Base-by-base conservation (phyloP, 2,113 vertebrate genomes). In the Atherinomorus stipes region DNA sequence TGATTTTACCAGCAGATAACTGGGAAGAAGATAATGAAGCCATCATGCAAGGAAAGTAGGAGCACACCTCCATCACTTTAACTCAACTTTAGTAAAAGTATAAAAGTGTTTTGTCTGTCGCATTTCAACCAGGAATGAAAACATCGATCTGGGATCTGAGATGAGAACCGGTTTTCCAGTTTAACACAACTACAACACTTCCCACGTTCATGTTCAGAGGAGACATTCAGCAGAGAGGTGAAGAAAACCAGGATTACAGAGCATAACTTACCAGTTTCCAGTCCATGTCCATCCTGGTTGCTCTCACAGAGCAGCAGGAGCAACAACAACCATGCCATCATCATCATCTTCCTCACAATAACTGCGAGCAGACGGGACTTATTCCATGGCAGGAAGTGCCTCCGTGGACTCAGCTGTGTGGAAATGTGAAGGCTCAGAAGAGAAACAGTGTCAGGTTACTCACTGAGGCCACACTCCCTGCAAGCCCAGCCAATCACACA, bases 271-370 rank as follows among this genome's bases (percentile, higher is more conserved):
- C 88, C 64, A 5, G 23, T 28, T 11, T 74, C 37, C 62, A 42
- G 38, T n/a, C 25, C 47, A 37, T 18, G 50, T 22, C 22, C 44
- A 31, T 16, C 26, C 16, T 81, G 62, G 19, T 13, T n/a, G 11
- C 65, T 80, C 69, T 21, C 19, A 11, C 53, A 47, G 40, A 84
- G 11, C 19, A 85, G 47, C 8, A 58, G 74, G 12, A 66, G 19
- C 12, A 88, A 31, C 19, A 87, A 19, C 0, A 85, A 2, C 80
- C 80, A 80, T 5, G 3, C 4, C 22, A 80, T 66, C 75, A 75
- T 85, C 5, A 42, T 76, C 7, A 4, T 56, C 38, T 47, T 50
- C 26, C 8, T 12, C 37, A 1, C 11, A 19, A 7, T 4, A 6
- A 37, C 22, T 58, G 56, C 28, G 13, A 7, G 31, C 31, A 34